Evolutionary conservation across 2,113 vertebrate species (phyloP).

Genomic region (Puma concolor): DNA sequence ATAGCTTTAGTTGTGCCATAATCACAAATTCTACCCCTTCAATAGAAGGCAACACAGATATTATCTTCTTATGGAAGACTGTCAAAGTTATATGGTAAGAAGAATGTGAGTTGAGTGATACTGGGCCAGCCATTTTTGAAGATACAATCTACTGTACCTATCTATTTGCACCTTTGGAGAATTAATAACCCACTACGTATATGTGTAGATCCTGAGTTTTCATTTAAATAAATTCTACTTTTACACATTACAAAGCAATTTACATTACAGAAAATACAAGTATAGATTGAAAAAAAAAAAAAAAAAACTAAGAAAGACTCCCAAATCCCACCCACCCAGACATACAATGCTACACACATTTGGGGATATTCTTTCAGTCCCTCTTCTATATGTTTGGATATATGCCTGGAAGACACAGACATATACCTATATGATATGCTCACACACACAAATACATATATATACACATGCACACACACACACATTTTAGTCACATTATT

Average conservation of each 20-base stretch:
- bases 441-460: neutral
- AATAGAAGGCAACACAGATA: neutral
- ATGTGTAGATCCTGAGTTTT: neutral
- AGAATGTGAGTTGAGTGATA: neutral
- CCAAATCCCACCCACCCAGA: neutral
- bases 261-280: neutral
- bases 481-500: neutral
- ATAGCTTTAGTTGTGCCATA: neutral
- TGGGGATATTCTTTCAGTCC: neutral
- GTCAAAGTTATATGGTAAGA: neutral
- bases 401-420: neutral
- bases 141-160: neutral
- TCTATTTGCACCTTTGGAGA: neutral
- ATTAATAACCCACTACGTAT: neutral
- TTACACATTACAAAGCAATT: neutral
- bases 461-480: neutral
- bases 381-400: neutral
- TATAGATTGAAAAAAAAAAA: neutral
- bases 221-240: neutral
- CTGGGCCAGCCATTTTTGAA: neutral
- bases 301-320: neutral
- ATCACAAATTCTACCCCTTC: neutral
- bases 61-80: neutral
- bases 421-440: neutral
- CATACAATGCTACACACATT: neutral